A percentile compares a stretch with the other conserved stretches of the same genome.
Evolutionary conservation across 1,140 invertebrate genomes (phyloP).

Genomic region (Sycophila sp.): DNA sequence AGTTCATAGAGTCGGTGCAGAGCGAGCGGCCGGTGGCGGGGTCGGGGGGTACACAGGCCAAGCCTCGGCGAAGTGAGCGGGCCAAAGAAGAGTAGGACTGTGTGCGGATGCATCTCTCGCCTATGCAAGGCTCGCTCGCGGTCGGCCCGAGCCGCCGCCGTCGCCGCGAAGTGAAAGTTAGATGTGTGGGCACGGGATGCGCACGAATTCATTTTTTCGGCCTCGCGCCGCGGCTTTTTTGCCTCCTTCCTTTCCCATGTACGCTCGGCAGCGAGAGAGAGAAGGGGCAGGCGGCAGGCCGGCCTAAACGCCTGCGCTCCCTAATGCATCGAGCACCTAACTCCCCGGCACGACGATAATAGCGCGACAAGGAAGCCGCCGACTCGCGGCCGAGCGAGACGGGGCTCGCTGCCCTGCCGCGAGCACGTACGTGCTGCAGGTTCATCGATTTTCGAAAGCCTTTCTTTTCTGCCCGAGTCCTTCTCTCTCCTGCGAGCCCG

Average conservation of each 20-base stretch:
- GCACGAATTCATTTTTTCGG: conserved; percentile 69
- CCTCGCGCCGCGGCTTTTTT: conserved; percentile 56
- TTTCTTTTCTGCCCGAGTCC: conserved; percentile 21
- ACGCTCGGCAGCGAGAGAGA: too few species aligned
- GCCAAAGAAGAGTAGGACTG: background rate
- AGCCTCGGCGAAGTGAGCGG: background rate
- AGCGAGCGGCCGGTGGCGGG: background rate
- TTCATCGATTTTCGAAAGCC: conserved; percentile 32
- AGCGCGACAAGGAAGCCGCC: background rate
- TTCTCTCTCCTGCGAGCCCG: background rate
- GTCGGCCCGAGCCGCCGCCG: background rate
- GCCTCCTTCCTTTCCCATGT: conserved; percentile 30
- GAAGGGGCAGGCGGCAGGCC: background rate
- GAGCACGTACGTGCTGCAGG: conserved; percentile 16
- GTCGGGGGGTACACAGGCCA: too few species aligned
- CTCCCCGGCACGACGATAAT: conserved; percentile 14
- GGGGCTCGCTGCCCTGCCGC: too few species aligned
- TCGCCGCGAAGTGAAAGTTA: conserved; percentile 64
- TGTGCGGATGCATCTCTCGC: conserved; percentile 15
- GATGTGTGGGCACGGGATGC: conserved; percentile 68
- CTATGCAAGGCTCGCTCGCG: conserved; percentile 11
- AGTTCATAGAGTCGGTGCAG: background rate
- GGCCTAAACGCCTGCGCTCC: conserved; percentile 37
- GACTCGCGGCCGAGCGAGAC: too few species aligned
- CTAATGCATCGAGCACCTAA: background rate